Conservation (phyloP, 2,888 invertebrate species). For the Melikaiella ostensackeni region DNA sequence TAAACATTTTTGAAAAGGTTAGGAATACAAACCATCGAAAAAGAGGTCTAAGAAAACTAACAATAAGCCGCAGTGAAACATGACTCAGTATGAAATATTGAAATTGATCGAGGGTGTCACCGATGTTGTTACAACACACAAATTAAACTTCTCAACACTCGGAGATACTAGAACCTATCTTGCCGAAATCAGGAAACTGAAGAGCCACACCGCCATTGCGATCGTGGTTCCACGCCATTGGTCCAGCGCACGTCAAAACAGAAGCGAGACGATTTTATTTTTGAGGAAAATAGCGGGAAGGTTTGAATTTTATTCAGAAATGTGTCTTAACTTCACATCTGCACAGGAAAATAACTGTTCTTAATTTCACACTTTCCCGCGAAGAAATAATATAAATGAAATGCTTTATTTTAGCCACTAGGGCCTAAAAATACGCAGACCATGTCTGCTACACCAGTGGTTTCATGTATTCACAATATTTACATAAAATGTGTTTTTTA, state of each 20-base stretch:
- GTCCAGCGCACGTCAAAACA: conserved; percentile 67
- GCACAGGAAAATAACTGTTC: no score
- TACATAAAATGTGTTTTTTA: no score
- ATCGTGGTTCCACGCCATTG: conserved; percentile 79
- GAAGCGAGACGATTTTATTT: no score
- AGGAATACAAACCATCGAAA: conserved; percentile 69
- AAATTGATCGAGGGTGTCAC: background rate
- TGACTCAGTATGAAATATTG: conserved; percentile 54
- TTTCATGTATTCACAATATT: no score
- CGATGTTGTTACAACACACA: background rate
- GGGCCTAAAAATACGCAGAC: no score
- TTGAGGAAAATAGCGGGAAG: no score
- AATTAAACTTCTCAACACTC: background rate
- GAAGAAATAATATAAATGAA: no score
- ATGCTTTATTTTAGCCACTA: no score
- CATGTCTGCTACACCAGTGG: no score
- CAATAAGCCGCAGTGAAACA: conserved; percentile 71
- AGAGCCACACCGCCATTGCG: conserved; percentile 72
- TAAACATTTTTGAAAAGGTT: conserved; percentile 58
- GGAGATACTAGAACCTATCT: conserved; percentile 48
- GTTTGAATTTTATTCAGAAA: no score
- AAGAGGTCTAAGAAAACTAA: conserved; percentile 70
- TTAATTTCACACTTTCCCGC: no score
- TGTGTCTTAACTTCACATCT: no score
- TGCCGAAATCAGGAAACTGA: conserved; percentile 67